Base-by-base conservation (phyloP, 2,113 vertebrate species). In the Poeciliopsis turrubarensis region DNA sequence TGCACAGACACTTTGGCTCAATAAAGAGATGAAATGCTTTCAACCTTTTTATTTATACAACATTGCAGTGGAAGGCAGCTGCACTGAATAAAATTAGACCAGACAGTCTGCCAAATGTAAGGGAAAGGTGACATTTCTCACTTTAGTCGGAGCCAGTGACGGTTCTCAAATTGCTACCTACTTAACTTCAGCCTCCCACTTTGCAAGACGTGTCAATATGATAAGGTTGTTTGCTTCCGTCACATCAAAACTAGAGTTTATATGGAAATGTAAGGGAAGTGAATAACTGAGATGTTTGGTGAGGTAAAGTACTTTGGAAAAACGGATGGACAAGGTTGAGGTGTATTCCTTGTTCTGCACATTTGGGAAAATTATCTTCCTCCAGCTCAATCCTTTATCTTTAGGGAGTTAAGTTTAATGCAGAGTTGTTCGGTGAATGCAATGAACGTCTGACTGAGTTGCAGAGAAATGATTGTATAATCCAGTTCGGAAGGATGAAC, bases 131-230 rank as follows among this genome's bases (percentile, higher is more conserved):
- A 47, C 19, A 22, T 63, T 69, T 27, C 41, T 66, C 1, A 10
- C 54, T 11, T 13, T 34, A 47, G 15, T 31, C 2, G 1, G 41
- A 73, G 26, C n/a, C 7, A 26, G 11, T 1, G 19, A 25, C 0
- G 39, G 34, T 65, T 29, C 51, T 34, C 61, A 51, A 78, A 63
- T 62, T 57, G 11, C 47, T 60, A 60, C 25, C n/a, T 27, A 25
- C 17, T 41, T 65, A 47, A 65, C 27, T 69, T 63, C 64, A 73
- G 41, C 37, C 44, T 19, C 13, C 65, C 67, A 63, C 51, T 74
- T 25, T 61, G 17, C 47, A 44, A 65, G 39, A 25, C 25, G 27
- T 32, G 51, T 66, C 31, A 60, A 14, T 30, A 65, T 60, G 27
- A 74, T 44, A 6, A 19, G 15, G 32, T 65, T 44, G 57, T 73